Percentiles rank a stretch among this genome's conserved stretches.
Evolutionary conservation across 2,888 invertebrate genomes (phyloP).

Genomic region (Cecidostiba fungosa): DNA sequence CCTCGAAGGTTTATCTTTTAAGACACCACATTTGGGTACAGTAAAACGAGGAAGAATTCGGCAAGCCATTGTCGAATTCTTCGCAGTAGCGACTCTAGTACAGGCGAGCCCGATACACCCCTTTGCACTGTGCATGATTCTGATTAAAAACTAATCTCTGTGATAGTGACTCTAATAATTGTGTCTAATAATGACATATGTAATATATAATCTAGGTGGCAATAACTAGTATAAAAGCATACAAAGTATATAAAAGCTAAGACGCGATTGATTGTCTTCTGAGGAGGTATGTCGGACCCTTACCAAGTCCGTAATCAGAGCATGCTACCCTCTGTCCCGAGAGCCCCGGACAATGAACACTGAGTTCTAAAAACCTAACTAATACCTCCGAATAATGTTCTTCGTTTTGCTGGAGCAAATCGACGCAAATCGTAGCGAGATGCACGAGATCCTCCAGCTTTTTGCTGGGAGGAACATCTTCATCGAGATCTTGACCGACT

Average conservation of each 20-base stretch:
- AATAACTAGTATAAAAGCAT: neutral
- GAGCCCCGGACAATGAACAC: slow-evolving; percentile 75
- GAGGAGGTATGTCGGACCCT: slow-evolving; percentile 74
- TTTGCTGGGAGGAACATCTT: slow-evolving; percentile 93
- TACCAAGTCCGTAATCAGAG: slow-evolving; percentile 70
- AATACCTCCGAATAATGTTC: slow-evolving; percentile 99
- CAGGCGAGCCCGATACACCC: slow-evolving; percentile 27
- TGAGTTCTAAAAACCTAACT: slow-evolving; percentile 79
- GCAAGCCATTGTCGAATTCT: too few species aligned
- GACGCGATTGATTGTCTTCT: slow-evolving; percentile 70
- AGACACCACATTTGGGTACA: too few species aligned
- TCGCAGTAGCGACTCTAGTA: too few species aligned
- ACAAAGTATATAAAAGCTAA: slow-evolving; percentile 24
- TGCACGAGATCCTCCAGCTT: slow-evolving; percentile 98
- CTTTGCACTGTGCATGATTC: slow-evolving; percentile 23
- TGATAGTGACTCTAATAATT: neutral
- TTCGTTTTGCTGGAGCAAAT: slow-evolving; percentile 99
- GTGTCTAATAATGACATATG: neutral
- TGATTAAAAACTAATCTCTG: slow-evolving; percentile 9
- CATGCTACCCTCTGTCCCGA: slow-evolving; percentile 70
- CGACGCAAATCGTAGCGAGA: slow-evolving; percentile 98
- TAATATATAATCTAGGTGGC: too few species aligned
- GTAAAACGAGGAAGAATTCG: too few species aligned
- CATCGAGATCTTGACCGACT: slow-evolving; percentile 92
- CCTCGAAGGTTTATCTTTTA: too few species aligned